Percentiles rank a stretch among this genome's conserved stretches.
Evolutionary conservation across 2,888 invertebrate genomes (phyloP).

Genomic region (Calephelis perditalis): DNA sequence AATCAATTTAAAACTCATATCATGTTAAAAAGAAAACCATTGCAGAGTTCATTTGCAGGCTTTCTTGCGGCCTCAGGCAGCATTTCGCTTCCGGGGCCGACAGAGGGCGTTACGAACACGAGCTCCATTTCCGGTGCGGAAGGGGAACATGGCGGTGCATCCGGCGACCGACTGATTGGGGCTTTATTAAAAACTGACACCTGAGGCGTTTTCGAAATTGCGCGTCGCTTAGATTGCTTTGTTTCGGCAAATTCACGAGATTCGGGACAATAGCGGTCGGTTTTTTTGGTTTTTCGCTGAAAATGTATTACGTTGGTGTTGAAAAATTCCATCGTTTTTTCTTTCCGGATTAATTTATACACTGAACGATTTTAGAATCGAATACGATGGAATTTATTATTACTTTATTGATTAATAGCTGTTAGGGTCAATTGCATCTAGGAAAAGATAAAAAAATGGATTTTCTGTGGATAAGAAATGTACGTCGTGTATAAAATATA

Average conservation of each 20-base stretch:
- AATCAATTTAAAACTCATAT: conserved; percentile 21
- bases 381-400: no score
- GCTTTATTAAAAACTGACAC: conserved; percentile 76
- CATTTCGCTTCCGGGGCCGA: conserved; percentile 27
- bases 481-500: no score
- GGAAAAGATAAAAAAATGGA: no score
- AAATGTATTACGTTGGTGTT: not conserved
- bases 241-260: conserved; percentile 15
- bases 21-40: conserved; percentile 30
- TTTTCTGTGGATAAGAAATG: not conserved
- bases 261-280: conserved; percentile 12
- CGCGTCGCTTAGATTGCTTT: conserved; percentile 22
- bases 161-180: conserved; percentile 71
- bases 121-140: conserved; percentile 72
- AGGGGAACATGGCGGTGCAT: conserved; percentile 57
- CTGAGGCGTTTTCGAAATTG: conserved; percentile 52
- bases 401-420: no score
- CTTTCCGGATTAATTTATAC: not conserved
- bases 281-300: conserved; percentile 1
- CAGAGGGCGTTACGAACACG: conserved; percentile 59
- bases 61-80: conserved; percentile 31
- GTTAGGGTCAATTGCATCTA: no score
- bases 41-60: conserved; percentile 33
- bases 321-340: not conserved
- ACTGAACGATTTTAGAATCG: not conserved